Percentiles rank a stretch among this genome's conserved stretches.
Conservation (phyloP, 2,797 vertebrate species). For the Betta splendens region DNA sequence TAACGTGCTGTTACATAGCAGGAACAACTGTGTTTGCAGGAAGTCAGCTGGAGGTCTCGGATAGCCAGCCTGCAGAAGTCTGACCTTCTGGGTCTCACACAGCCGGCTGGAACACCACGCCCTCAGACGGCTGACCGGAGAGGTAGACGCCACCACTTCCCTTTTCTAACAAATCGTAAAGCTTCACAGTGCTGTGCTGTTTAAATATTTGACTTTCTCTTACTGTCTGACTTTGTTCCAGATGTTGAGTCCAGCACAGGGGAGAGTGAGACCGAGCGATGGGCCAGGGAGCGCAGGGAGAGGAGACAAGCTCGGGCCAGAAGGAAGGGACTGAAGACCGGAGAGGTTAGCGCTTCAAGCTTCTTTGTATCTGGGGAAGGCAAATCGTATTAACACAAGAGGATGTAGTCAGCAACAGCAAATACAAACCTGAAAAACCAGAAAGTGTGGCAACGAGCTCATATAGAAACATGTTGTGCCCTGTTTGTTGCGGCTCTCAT, state of each 20-base stretch:
- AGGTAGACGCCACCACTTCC: conserved; percentile 56
- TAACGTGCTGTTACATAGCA: conserved; percentile 33
- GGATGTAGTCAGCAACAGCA: background rate
- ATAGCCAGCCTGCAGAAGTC: conserved; percentile 89
- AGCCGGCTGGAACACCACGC: conserved; percentile 79
- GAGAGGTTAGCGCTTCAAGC: conserved; percentile 63
- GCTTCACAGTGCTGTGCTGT: background rate
- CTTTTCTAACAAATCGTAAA: background rate
- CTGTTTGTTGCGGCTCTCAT: background rate
- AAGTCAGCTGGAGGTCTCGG: conserved; percentile 88
- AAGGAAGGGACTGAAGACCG: conserved; percentile 77
- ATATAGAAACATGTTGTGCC: conserved; percentile 8
- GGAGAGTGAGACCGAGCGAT: conserved; percentile 81
- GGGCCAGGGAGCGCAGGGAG: conserved; percentile 75
- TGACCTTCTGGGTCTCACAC: conserved; percentile 86
- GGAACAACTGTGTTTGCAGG: conserved; percentile 66
- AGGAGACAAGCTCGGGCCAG: conserved; percentile 76
- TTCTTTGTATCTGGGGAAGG: conserved; percentile 7
- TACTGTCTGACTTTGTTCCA: conserved; percentile 60
- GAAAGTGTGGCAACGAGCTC: background rate
- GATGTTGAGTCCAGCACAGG: conserved; percentile 75
- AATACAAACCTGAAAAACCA: background rate
- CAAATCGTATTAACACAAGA: background rate
- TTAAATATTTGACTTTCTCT: conserved; percentile 16
- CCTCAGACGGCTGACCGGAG: conserved; percentile 67